Evolutionary conservation across 2,888 invertebrate genomes (phyloP), one percentile per base, ranked within the genome.

Genomic region (Ormyrus rosae): DNA sequence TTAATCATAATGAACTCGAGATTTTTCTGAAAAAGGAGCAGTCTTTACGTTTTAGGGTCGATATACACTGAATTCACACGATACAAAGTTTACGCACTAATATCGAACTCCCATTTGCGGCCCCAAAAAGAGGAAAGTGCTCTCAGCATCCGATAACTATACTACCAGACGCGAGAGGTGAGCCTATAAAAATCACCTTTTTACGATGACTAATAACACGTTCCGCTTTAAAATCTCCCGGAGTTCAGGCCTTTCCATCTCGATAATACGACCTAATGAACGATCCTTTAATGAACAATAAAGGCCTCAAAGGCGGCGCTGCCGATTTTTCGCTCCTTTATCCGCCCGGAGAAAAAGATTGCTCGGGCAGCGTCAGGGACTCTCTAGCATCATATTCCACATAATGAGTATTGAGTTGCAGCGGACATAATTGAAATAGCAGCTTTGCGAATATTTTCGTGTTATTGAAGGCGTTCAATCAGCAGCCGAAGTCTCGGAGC

Each of bases 371-470:
- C 84, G 51, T 78, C 75, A 81, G 78, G 19, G 10, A 10, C 19
- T 60, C 50, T 50, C 50, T 60, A 6, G 45, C 5, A 81, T 88
- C 86, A 87, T 88, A 88, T 88, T 87, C 87, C 85, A 85, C 83
- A 85, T 88, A 88, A 88, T 88, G 87, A 88, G 85, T 84, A 84
- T 85, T 85, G 86, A 19, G 19, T 19, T 19, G 19, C 19, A 19
- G 19, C 19, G 19, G 19, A 19, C 19, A 19, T 19, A 19, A 19
- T 19, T 19, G 19, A 19, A 19, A 19, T 19, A 19, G 19, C 19
- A 19, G 19, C 19, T 19, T 19, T 19, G 19, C 19, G 19, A 19
- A 19, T 19, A 19, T 19, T 19, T 19, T 19, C 19, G 19, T 19
- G 19, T 19, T 19, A 19, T 19, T 19, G 19, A 19, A 19, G 19